Conservation (phyloP, 2,113 vertebrate species). For the Boleophthalmus pectinirostris region DNA sequence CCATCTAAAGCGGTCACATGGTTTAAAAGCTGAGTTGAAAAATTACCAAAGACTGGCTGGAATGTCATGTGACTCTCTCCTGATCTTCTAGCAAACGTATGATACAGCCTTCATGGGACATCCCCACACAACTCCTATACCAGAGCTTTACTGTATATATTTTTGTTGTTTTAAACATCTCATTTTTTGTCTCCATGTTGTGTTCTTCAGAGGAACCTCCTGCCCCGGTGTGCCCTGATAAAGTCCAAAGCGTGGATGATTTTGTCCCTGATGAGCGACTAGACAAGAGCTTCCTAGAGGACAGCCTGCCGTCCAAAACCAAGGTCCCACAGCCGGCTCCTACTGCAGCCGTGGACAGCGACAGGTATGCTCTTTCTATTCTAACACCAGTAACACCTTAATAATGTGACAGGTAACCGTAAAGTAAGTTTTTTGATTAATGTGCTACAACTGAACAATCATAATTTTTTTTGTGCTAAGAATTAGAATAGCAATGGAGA, state of each 20-base stretch:
- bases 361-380: conserved; percentile 78
- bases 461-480: no score
- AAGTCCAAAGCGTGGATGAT: conserved; percentile 87
- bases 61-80: conserved; percentile 50
- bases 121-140: neutral
- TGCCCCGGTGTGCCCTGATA: conserved; percentile 41
- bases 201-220: conserved; percentile 67
- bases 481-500: no score
- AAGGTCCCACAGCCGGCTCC: conserved; percentile 36
- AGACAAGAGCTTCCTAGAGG: conserved; percentile 92
- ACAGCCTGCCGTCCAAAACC: conserved; percentile 61
- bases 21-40: conserved; percentile 11
- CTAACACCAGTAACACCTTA: neutral
- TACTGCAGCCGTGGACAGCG: conserved; percentile 76
- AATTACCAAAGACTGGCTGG: conserved; percentile 33
- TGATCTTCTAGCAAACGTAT: neutral
- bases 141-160: neutral
- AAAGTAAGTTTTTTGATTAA: no score
- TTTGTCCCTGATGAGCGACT: conserved; percentile 90
- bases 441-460: no score
- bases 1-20: conserved; percentile 31
- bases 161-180: neutral
- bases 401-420: neutral
- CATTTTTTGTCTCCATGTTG: conserved; percentile 16
- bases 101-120: neutral